Evolutionary conservation across 1,140 invertebrate genomes (phyloP), one percentile per base, ranked within the genome.

Genomic region (Drosophila saltans): DNA sequence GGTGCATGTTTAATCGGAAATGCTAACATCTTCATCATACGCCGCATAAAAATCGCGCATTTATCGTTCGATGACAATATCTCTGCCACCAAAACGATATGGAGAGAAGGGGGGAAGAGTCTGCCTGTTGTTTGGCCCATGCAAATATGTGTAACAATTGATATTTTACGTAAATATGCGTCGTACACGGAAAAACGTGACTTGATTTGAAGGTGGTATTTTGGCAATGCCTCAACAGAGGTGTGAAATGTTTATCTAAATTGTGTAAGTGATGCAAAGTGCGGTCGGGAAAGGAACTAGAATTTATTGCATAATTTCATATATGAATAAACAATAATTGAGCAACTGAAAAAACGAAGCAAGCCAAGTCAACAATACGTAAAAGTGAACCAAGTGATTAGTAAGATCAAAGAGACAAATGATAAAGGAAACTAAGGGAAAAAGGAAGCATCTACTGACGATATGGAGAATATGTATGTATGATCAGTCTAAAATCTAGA

Each of bases 61-160:
- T 59, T 74, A 63, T 36, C 33, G 33, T 36, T 48, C 52, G 61
- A 72, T 72, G 36, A 73, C 33, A 36, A 43, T n/a, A 43, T 66
- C 64, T 61, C 56, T 43, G 55, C 41, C 41, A 61, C 41, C 16
- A 45, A 64, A 45, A 30, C 58, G 45, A 11, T 56, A 9, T 4
- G 8, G 16, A 21, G 30, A 16, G 57, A 30, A n/a, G 48, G 16
- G 30, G 16, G 4, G 33, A 36, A 24, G 40, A 55, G 16, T n/a
- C 39, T 30, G n/a, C 24, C 11, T 10, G 39, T 21, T 85, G 56
- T 86, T 88, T 86, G 72, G 43, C n/a, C 66, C 69, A 78, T 72
- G 84, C 84, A 88, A 88, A 88, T 83, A 88, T 80, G 80, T 66
- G 65, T 72, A 76, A 83, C 80, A 88, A 86, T 86, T 86, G 83